Evolutionary conservation across 2,888 invertebrate species (phyloP), one percentile per base, ranked within the genome.

Genomic region (Anthrax anthrax): DNA sequence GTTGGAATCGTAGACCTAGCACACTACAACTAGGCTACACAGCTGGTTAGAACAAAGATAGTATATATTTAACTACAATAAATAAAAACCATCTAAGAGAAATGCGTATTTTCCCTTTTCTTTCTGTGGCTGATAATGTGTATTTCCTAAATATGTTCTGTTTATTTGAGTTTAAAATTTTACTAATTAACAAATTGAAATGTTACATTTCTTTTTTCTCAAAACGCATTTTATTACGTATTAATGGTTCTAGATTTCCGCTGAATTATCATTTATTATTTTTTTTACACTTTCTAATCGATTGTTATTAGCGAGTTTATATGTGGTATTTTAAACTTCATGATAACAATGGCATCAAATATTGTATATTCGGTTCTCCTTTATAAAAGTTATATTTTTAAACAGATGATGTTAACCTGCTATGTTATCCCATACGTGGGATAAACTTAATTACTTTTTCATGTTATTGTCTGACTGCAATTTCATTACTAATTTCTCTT

Each of bases 351-450:
- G 44, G 97, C 91, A 73, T 95, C 96, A 67, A 95, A 92, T 68
- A 96, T 94, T 57, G 86, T 84, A 63, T 95, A 94, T 61, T 95
- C 91, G 55, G 88, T 91, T 96, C 70, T 95, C 95, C 70, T 99
- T 99, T 57, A 99, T 77, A 65, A 97, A 78, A 72, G 99, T 97
- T 70, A 98, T 88, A 71, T 92, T 95, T 72, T 96, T 96, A 66
- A 91, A 97, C 14, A 97, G 76, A 72, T 91, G 84, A 72, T 94
- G 95, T 53, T 98, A 76, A 42, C 94, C 92, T 65, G 92, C 89
- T 54, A 84, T 80, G 65, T 95, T 92, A 63, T 96, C 94, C 55
- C 95, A 96, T 71, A 92, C 88, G 65, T 89, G 89, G 72, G 98
- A 99, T 51, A 97, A 72, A 65, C 90, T 89, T 45, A 97, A 74